phyloP scores from a whole-genome alignment of 2,888 invertebrate genomes.

The Andrena dorsata region DNA sequence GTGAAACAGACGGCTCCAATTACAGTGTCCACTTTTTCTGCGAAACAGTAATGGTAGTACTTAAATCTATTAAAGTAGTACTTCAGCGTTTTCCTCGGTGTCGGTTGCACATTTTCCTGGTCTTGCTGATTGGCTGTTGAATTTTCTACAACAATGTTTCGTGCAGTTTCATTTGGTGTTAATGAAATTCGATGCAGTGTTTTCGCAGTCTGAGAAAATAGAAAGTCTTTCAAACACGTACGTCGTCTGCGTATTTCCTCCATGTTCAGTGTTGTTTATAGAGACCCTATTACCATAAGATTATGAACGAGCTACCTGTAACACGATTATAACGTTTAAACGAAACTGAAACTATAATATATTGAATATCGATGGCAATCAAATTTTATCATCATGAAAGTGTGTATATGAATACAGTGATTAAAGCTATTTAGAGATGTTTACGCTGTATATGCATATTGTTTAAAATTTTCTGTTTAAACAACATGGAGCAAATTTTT shows the following conservation, averaged over 20 bases:
- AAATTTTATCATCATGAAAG: too few species aligned
- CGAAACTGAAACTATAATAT: too few species aligned
- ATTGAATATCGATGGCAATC: too few species aligned
- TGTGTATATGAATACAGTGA: too few species aligned
- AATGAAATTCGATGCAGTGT: conserved; percentile 18
- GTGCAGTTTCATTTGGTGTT: conserved; percentile 21
- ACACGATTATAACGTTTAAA: background rate
- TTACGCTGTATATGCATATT: too few species aligned
- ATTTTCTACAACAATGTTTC: background rate
- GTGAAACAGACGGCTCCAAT: conserved; percentile 62
- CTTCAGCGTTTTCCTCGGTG: conserved; percentile 50
- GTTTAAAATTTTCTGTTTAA: too few species aligned
- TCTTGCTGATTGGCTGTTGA: conserved; percentile 19
- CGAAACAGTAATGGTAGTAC: conserved; percentile 72
- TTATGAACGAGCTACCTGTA: background rate
- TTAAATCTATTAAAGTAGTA: conserved; percentile 74
- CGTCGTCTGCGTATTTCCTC: conserved; percentile 9
- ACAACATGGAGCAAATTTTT: too few species aligned
- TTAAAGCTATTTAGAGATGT: too few species aligned
- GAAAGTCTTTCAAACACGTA: conserved; percentile 28
- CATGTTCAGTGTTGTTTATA: background rate
- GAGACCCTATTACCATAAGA: background rate
- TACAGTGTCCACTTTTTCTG: conserved; percentile 69
- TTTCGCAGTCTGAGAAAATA: too few species aligned
- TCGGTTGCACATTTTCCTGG: conserved; percentile 3